These are phyloP conservation scores for Heliornis fulica DNA, from an alignment of 2,113 vertebrate genomes.

Conservation along the genomic window DNA sequence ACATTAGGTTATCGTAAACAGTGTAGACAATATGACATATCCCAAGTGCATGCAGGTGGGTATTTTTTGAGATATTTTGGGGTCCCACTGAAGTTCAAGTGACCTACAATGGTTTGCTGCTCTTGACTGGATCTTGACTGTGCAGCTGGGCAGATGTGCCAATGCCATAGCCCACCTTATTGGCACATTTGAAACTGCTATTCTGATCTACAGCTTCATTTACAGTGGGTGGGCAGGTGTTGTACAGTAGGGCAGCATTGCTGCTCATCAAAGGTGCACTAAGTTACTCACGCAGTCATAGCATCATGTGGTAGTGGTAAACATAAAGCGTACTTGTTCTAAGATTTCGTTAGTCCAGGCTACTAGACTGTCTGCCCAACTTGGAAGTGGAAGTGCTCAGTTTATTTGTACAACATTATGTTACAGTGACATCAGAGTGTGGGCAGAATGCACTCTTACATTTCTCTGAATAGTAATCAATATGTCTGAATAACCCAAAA, in stretches of 20 bases:
- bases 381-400: background rate
- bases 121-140: background rate
- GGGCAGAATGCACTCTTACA: background rate
- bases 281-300: background rate
- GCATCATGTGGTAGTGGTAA: rapidly evolving
- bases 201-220: background rate
- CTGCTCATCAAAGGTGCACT: background rate
- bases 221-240: background rate
- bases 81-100: background rate
- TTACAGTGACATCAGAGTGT: background rate
- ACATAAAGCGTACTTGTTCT: background rate
- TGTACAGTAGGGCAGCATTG: background rate
- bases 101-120: background rate
- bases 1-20: background rate
- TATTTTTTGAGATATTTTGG: background rate
- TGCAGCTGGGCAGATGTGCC: background rate
- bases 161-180: background rate
- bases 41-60: background rate
- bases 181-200: background rate
- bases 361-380: background rate
- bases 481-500: background rate
- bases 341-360: background rate
- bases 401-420: background rate
- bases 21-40: background rate
- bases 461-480: background rate